Evolutionary conservation across 2,888 invertebrate species (phyloP), one percentile per base, ranked within the genome.

Genomic region (Parnassius smintheus): DNA sequence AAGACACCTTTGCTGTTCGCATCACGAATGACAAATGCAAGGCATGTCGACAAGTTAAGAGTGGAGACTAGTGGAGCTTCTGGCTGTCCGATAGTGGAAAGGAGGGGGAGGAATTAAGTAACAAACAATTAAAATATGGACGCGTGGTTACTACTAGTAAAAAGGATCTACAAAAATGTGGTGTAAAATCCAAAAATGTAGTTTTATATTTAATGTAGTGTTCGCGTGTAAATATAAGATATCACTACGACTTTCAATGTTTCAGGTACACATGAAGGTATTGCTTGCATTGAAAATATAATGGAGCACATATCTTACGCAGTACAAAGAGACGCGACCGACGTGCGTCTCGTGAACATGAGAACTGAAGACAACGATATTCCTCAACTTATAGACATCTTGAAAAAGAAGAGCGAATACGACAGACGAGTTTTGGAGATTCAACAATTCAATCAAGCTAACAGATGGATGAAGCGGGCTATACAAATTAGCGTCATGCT

Each of bases 381-480:
- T 12, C 85, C 91, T 22, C 72, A 86, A 42, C 88, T 95, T 70
- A 89, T 95, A n/a, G 82, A 92, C 1, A 89, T 92, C 10, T 56
- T 72, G 18, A 75, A 71, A 49, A 56, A 53, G 78, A 80, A 63
- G 88, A 91, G 66, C 0, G 91, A 95, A 65, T 94, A 93, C 72
- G 91, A 93, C 0, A 75, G 82, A 49, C 85, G 95, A 9, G 83
- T 80, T 51, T 76, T 76, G 64, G 88, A 86, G 10, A 86, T 95
- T 2, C 78, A 91, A 54, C 73, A 83, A n/a, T 95, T 94, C 75
- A 95, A 95, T 71, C 73, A 81, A 68, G 88, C 85, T 11, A 96
- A 96, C 80, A 90, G 96, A 59, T 97, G 96, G 96, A 94, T 93
- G 78, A 97, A 97, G 76, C 93, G 92, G 68, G 95, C 94, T 0